Evolutionary conservation across 2,888 invertebrate genomes (phyloP).

Genomic region (Pherbina coryleti): DNA sequence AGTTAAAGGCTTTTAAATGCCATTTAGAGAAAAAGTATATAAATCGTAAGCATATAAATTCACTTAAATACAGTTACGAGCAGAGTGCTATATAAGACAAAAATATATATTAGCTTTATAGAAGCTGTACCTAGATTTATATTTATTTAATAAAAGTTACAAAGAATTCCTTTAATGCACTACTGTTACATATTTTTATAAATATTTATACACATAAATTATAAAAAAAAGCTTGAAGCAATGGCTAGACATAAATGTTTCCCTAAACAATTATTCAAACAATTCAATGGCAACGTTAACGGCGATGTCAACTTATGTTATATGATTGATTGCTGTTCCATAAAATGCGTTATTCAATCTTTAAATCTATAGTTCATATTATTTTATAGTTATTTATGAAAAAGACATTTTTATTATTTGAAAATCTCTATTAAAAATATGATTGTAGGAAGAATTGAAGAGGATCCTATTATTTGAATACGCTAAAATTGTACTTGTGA

Average conservation of each 20-base stretch:
- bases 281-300: constrained; percentile 37
- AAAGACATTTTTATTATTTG: neutral
- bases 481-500: neutral
- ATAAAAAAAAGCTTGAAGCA: constrained; percentile 7
- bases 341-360: constrained; percentile 17
- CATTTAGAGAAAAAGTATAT: constrained; percentile 17
- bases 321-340: constrained; percentile 37
- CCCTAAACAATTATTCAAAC: constrained; percentile 2
- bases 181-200: neutral
- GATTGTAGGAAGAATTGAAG: too few species aligned
- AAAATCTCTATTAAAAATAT: too few species aligned
- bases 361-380: neutral
- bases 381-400: neutral
- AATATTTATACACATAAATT: constrained; percentile 10
- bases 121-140: constrained; percentile 20
- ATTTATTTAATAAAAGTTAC: constrained; percentile 30
- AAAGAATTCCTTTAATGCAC: neutral
- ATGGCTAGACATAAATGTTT: constrained; percentile 41
- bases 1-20: neutral
- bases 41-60: constrained; percentile 40
- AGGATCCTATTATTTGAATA: too few species aligned
- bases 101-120: constrained; percentile 29
- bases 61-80: constrained; percentile 37
- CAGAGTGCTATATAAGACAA: constrained; percentile 29
- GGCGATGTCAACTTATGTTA: constrained; percentile 12